These are phyloP conservation scores for Calycopis cecrops DNA, from an alignment of 1,140 invertebrate species.

Conservation along the genomic window DNA sequence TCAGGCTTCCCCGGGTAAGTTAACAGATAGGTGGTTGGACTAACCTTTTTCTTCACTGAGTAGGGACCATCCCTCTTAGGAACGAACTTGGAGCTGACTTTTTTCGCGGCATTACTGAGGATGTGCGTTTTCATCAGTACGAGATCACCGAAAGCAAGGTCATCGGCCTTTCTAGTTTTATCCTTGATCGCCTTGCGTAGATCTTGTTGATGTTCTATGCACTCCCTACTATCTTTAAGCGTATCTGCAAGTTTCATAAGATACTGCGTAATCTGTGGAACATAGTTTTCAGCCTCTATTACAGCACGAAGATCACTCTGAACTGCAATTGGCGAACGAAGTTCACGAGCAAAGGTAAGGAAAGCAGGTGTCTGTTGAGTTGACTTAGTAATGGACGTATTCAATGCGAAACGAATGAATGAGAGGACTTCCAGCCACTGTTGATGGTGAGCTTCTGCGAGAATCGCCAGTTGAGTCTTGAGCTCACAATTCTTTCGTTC, in stretches of 20 bases:
- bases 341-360: slow-evolving; percentile 49
- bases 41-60: slow-evolving; percentile 17
- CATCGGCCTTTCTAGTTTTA: background rate
- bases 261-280: slow-evolving; percentile 41
- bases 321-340: slow-evolving; percentile 29
- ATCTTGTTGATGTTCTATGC: slow-evolving; percentile 25
- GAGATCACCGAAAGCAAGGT: slow-evolving; percentile 20
- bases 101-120: slow-evolving; percentile 24
- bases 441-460: slow-evolving; percentile 43
- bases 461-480: slow-evolving; percentile 50
- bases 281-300: slow-evolving; percentile 38
- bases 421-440: slow-evolving; percentile 30
- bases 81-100: slow-evolving; percentile 27
- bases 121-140: slow-evolving; percentile 27
- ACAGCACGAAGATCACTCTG: slow-evolving; percentile 31
- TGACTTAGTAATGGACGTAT: slow-evolving; percentile 13
- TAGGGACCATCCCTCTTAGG: slow-evolving; percentile 29
- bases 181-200: slow-evolving; percentile 17
- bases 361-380: slow-evolving; percentile 37
- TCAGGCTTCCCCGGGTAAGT: background rate
- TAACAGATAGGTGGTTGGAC: slow-evolving; percentile 35
- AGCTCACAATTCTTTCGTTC: slow-evolving; percentile 65
- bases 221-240: slow-evolving; percentile 10
- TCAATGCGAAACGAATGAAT: slow-evolving; percentile 25
- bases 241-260: slow-evolving; percentile 23